A percentile compares a stretch with the other conserved stretches of the same genome.
phyloP scores from a whole-genome alignment of 1,140 invertebrate genomes.

The Epicauta chinensis region DNA sequence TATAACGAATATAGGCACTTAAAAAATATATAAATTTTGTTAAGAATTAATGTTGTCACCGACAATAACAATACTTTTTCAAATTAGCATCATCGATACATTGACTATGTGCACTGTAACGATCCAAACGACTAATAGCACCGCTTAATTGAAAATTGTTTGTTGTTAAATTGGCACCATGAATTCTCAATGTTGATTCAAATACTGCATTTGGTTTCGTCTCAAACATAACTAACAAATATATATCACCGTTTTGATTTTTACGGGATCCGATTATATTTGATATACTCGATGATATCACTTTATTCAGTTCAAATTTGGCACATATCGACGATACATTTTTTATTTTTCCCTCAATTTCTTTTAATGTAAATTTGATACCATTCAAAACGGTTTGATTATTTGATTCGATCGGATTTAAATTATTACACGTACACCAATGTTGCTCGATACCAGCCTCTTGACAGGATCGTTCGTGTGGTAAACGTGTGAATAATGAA shows the following conservation, averaged over 20 bases:
- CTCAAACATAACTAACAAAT: constrained; percentile 26
- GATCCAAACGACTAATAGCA: constrained; percentile 55
- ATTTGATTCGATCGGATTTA: too few species aligned
- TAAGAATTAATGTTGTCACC: constrained; percentile 8
- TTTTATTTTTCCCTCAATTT: constrained; percentile 38
- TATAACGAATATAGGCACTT: too few species aligned
- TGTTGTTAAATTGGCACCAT: constrained; percentile 15
- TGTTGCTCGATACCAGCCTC: constrained; percentile 64
- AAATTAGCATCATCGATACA: constrained; percentile 49
- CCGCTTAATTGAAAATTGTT: constrained; percentile 33
- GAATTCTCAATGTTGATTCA: constrained; percentile 28
- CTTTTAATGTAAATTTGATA: constrained; percentile 42
- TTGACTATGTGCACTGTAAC: constrained; percentile 48
- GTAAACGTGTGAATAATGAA: constrained; percentile 59
- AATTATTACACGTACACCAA: constrained; percentile 70
- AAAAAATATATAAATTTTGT: too few species aligned
- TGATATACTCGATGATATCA: constrained; percentile 18
- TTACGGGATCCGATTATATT: not conserved
- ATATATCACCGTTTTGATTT: not conserved
- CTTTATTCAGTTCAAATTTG: constrained; percentile 17
- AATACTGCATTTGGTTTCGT: constrained; percentile 33
- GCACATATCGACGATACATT: constrained; percentile 46
- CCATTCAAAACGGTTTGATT: constrained; percentile 38
- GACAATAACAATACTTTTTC: constrained; percentile 52
- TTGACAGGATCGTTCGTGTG: constrained; percentile 60